Percentiles rank a stretch among this genome's conserved stretches.
Conservation (phyloP, 2,888 invertebrate species). For the Poecilus cupreus region DNA sequence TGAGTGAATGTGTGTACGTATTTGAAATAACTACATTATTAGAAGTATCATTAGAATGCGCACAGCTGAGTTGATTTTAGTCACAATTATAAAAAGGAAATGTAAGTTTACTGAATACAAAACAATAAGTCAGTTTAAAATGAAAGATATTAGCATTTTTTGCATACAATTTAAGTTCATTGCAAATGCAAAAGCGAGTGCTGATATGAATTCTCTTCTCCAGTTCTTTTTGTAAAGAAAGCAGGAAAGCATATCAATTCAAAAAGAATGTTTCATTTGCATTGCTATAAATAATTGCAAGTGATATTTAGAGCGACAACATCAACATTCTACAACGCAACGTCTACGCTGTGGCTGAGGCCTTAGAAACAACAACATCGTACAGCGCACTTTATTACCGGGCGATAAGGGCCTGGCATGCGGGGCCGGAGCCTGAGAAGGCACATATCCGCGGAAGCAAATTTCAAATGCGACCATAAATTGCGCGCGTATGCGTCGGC, state of each 20-base stretch:
- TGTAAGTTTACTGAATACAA: too few species aligned
- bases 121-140: too few species aligned
- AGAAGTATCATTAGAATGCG: too few species aligned
- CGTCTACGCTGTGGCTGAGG: too few species aligned
- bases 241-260: constrained; percentile 6
- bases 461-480: constrained; percentile 65
- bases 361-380: constrained; percentile 51
- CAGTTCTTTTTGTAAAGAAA: neutral
- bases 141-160: too few species aligned
- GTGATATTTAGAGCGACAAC: neutral
- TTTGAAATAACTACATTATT: too few species aligned
- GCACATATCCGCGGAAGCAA: constrained; percentile 63
- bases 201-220: too few species aligned
- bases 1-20: too few species aligned
- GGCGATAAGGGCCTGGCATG: constrained; percentile 61
- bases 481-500: constrained; percentile 64
- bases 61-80: too few species aligned
- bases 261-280: constrained; percentile 16
- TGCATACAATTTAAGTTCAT: too few species aligned
- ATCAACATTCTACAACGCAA: neutral
- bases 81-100: too few species aligned
- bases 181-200: neutral
- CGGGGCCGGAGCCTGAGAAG: neutral
- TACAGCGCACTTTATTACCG: constrained; percentile 61
- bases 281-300: constrained; percentile 12